phyloP scores from a whole-genome alignment of 1,140 invertebrate genomes.

The Sinonovacula constricta region DNA sequence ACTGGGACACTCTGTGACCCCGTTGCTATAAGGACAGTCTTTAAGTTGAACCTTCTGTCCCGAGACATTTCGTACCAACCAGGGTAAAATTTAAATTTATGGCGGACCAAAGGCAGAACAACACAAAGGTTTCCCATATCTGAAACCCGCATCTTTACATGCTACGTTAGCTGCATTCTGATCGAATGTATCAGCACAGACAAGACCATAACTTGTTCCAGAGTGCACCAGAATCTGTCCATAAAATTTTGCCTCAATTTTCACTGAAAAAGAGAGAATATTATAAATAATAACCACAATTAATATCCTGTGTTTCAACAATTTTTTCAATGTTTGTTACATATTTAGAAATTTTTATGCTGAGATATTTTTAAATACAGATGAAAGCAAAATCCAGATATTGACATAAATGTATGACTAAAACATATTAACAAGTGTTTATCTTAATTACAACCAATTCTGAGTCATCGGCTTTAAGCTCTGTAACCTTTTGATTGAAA shows the following conservation, averaged over 20 bases:
- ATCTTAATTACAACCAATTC: too few species aligned
- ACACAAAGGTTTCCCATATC: conserved; percentile 43
- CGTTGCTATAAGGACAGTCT: conserved; percentile 21
- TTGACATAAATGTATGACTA: too few species aligned
- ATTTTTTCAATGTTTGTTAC: too few species aligned
- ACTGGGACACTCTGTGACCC: conserved; percentile 10
- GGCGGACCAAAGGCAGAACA: conserved; percentile 46
- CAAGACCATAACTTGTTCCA: conserved; percentile 52
- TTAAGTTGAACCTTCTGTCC: conserved; percentile 20
- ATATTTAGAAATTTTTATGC: too few species aligned
- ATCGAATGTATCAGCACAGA: conserved; percentile 66
- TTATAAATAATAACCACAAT: too few species aligned
- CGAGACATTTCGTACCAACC: conserved; percentile 9
- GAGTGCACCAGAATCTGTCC: conserved; percentile 45
- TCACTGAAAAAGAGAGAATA: conserved; percentile 41
- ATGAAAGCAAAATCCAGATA: too few species aligned
- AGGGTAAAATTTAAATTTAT: not conserved
- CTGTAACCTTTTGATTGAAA: too few species aligned
- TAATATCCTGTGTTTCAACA: too few species aligned
- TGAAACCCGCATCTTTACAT: conserved; percentile 60
- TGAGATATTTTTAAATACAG: too few species aligned
- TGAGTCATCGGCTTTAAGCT: too few species aligned
- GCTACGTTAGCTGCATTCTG: conserved; percentile 62
- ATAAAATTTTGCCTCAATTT: conserved; percentile 3
- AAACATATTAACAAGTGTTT: too few species aligned